phyloP scores from a whole-genome alignment of 92 coral and sea anemone species.

The Parazoanthus swiftii region DNA sequence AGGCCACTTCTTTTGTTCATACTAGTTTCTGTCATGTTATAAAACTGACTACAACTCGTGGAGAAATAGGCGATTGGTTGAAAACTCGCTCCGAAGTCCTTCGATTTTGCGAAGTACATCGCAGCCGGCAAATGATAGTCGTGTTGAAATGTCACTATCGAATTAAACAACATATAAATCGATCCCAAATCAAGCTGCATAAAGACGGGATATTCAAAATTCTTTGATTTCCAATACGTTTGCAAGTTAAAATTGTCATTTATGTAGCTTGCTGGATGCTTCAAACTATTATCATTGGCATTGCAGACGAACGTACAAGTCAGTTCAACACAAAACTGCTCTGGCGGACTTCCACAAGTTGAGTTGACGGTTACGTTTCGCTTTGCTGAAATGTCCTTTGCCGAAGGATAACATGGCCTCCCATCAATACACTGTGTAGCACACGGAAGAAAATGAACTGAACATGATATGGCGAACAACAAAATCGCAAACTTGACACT shows the following conservation, averaged over 20 bases:
- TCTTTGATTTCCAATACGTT: slow-evolving; percentile 94
- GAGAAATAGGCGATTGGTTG: slow-evolving; percentile 62
- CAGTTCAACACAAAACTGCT: slow-evolving; percentile 52
- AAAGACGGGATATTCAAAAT: slow-evolving; percentile 74
- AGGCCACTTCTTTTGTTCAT: slow-evolving; percentile 18
- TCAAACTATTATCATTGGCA: slow-evolving; percentile 31
- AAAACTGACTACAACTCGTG: slow-evolving; percentile 68
- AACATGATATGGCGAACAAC: slow-evolving; percentile 41
- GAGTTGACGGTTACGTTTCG: slow-evolving; percentile 81
- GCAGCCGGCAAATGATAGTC: slow-evolving; percentile 80
- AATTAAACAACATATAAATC: slow-evolving; percentile 66
- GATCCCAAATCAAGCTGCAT: slow-evolving; percentile 72
- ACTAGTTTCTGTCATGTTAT: slow-evolving; percentile 58
- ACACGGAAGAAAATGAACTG: slow-evolving; percentile 50
- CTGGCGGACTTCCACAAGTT: slow-evolving; percentile 77
- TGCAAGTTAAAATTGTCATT: slow-evolving; percentile 48
- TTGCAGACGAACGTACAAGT: slow-evolving; percentile 69
- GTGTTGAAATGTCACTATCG: slow-evolving; percentile 69
- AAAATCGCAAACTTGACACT: slow-evolving; percentile 49
- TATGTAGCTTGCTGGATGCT: slow-evolving; percentile 64
- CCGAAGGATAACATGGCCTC: slow-evolving; percentile 64
- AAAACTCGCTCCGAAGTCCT: slow-evolving; percentile 71
- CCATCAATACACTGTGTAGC: slow-evolving; percentile 55
- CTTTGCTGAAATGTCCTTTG: slow-evolving; percentile 52
- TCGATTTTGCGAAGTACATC: slow-evolving; percentile 85